These are phyloP conservation scores for Hylaeus volcanicus DNA, from an alignment of 1,140 invertebrate genomes.

Conservation along the genomic window DNA sequence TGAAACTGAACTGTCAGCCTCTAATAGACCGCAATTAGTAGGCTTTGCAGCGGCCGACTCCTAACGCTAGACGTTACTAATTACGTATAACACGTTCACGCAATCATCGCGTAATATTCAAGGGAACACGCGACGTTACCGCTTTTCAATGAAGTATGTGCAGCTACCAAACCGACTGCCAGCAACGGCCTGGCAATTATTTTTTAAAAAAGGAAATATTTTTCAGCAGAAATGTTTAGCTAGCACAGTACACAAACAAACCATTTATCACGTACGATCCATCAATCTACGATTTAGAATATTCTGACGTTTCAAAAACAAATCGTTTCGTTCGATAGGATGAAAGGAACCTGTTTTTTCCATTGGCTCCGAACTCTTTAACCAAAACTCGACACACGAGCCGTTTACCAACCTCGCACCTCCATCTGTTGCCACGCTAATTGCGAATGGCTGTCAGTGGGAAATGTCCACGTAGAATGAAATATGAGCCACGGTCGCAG, in stretches of 20 bases:
- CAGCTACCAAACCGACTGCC: too few species aligned
- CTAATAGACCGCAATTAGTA: conserved; percentile 43
- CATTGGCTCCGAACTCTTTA: background rate
- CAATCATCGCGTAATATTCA: background rate
- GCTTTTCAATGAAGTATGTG: too few species aligned
- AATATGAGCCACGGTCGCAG: conserved; percentile 24
- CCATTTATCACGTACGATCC: too few species aligned
- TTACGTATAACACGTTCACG: conserved; percentile 19
- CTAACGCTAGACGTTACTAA: conserved; percentile 18
- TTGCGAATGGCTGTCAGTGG: conserved; percentile 39
- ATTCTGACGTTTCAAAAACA: background rate
- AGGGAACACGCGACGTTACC: too few species aligned
- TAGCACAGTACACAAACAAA: too few species aligned
- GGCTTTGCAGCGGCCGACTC: conserved; percentile 1
- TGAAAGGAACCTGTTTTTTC: background rate
- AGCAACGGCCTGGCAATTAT: background rate
- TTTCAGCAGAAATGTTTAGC: too few species aligned
- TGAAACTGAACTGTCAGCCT: conserved; percentile 16
- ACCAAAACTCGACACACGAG: background rate
- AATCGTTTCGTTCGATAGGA: background rate
- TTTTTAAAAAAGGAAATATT: background rate
- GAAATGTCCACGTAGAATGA: conserved; percentile 38
- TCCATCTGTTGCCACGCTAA: conserved; percentile 36
- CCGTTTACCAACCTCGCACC: background rate
- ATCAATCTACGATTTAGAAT: too few species aligned